These are phyloP conservation scores for Bryconaethiops microstoma DNA, from an alignment of 2,797 vertebrate genomes.

Conservation along the genomic window DNA sequence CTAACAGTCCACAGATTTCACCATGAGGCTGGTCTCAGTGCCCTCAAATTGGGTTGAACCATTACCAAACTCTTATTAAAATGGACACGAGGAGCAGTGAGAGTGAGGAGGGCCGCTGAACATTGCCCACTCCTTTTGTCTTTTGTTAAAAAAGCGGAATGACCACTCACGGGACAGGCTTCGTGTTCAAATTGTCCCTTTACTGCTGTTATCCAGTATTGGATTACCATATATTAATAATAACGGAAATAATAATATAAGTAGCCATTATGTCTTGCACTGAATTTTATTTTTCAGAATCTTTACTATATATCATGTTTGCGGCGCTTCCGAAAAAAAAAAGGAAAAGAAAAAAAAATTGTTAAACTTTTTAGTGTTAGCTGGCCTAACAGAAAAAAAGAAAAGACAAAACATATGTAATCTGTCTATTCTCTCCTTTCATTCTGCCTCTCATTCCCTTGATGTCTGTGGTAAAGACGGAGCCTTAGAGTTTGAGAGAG, in stretches of 20 bases:
- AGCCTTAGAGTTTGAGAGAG: slow-evolving; percentile 61
- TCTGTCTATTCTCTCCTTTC: slow-evolving; percentile 43
- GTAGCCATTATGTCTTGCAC: slow-evolving; percentile 84
- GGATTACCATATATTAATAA: slow-evolving; percentile 62
- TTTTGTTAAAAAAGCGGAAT: slow-evolving; percentile 55
- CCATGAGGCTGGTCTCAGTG: neutral
- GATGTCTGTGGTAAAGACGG: slow-evolving; percentile 55
- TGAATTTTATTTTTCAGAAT: slow-evolving; percentile 70
- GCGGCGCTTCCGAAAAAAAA: slow-evolving; percentile 74
- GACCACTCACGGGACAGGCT: slow-evolving; percentile 53
- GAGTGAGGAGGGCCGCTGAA: neutral
- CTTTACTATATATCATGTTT: slow-evolving; percentile 71
- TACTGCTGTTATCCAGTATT: slow-evolving; percentile 75
- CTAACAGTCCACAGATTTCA: slow-evolving; percentile 10
- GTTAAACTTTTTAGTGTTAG: slow-evolving; percentile 76
- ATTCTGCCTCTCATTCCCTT: slow-evolving; percentile 58
- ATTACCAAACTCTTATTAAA: slow-evolving; percentile 33
- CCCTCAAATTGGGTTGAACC: neutral
- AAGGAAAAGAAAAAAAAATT: slow-evolving; percentile 58
- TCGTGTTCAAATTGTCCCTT: slow-evolving; percentile 75
- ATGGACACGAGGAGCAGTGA: slow-evolving; percentile 13
- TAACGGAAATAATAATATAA: slow-evolving; percentile 64
- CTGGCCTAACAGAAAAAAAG: slow-evolving; percentile 77
- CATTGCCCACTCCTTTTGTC: slow-evolving; percentile 39
- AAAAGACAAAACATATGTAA: slow-evolving; percentile 22